Conservation (phyloP, 1,140 invertebrate genomes). For the Prorops nasuta region DNA sequence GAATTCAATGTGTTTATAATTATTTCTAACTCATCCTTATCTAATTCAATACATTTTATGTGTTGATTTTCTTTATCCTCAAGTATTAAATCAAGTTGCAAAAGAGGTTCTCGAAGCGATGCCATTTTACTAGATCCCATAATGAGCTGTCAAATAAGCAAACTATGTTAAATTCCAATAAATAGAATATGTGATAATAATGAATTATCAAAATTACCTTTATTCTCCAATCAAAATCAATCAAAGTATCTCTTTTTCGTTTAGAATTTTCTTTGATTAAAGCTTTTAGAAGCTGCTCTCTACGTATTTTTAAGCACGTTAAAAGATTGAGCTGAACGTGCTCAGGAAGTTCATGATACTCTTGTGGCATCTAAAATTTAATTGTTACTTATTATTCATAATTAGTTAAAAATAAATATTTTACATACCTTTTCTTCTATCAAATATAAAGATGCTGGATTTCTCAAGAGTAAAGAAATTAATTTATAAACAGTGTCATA, state of each 20-base stretch:
- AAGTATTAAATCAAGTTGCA: slow-evolving; percentile 41
- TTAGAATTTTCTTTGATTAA: slow-evolving; percentile 32
- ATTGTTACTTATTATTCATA: background rate
- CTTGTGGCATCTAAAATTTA: slow-evolving; percentile 40
- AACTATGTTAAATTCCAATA: background rate
- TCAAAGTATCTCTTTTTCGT: slow-evolving; percentile 32
- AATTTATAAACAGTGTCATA: slow-evolving; percentile 33
- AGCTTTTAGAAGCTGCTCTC: slow-evolving; percentile 34
- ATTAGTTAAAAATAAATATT: background rate
- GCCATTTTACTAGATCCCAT: slow-evolving; percentile 50
- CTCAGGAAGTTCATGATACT: slow-evolving; percentile 40
- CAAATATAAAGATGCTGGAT: slow-evolving; percentile 36
- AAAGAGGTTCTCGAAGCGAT: slow-evolving; percentile 39
- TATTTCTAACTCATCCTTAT: slow-evolving; percentile 40
- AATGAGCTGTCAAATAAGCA: slow-evolving; percentile 34
- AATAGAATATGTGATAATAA: slow-evolving; percentile 1
- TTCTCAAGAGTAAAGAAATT: slow-evolving; percentile 30
- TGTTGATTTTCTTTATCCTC: slow-evolving; percentile 28
- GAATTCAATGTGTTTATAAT: slow-evolving; percentile 41
- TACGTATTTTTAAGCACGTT: slow-evolving; percentile 37
- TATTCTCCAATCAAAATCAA: slow-evolving; percentile 48
- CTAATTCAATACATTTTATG: slow-evolving; percentile 39
- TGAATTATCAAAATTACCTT: slow-evolving; percentile 22
- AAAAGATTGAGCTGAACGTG: slow-evolving; percentile 33
- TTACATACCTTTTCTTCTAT: slow-evolving; percentile 36